Evolutionary conservation across 2,888 invertebrate species (phyloP), one percentile per base, ranked within the genome.

Genomic region (Odontothrips loti): DNA sequence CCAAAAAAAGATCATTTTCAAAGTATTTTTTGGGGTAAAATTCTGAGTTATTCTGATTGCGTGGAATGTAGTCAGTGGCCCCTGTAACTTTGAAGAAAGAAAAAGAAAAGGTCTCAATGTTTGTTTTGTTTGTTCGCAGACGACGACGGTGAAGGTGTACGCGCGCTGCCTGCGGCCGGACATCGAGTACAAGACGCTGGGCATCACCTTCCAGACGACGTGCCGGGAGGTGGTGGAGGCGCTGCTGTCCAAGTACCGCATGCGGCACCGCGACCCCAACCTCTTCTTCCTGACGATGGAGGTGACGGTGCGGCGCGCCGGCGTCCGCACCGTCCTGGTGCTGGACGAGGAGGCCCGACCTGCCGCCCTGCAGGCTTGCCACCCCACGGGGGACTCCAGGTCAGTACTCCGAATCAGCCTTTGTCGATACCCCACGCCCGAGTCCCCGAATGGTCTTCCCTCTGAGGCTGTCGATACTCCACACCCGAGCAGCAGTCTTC

Each of bases 221-320:
- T 95, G 96, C 85, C 92, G 93, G 85, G 95, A 96, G 87, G 94
- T 98, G 83, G 95, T 97, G 17, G 90, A 91, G 83, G 94, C 95
- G 80, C 90, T 98, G 34, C 90, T 98, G 83, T 92, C 94, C 88
- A 96, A 97, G 90, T 95, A 93, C 88, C 92, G 95, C 85, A 96
- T 96, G 95, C 91, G 95, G 85, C 96, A 96, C 87, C 91, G 96
- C 47, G 97, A 98, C 88, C 96, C 96, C 0, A 92, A 96, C 85
- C 91, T 98, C 34, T 98, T 96, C 89, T 96, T 95, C 88, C 90
- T 98, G 81, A 95, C 96, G 86, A 97, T 98, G 97, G 97, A 97
- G 88, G 96, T 97, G 80, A 93, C 95, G 23, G 95, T 96, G 80
- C 90, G 95, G 80, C 92, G 95, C 83, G 94, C 95, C 15, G 87